phyloP scores from a whole-genome alignment of 2,888 invertebrate species.

The Ochropleura plecta region DNA sequence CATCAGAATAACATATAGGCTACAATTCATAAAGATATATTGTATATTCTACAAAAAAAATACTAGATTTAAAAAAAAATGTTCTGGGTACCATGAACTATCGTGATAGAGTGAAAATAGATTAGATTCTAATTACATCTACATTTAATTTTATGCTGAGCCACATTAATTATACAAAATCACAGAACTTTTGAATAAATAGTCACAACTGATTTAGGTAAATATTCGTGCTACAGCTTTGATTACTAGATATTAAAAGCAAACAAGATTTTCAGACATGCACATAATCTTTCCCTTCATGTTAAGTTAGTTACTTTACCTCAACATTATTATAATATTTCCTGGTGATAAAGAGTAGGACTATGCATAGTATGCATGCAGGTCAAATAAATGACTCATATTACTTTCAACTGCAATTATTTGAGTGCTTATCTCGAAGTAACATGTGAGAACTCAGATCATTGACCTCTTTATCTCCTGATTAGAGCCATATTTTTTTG shows the following conservation, averaged over 20 bases:
- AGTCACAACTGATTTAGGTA: not conserved
- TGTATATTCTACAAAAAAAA: too few species aligned
- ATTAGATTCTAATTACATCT: not conserved
- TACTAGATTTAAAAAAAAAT: too few species aligned
- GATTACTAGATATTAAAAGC: constrained; percentile 34
- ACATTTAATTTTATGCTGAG: not conserved
- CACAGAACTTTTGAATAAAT: constrained; percentile 12
- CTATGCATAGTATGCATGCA: constrained; percentile 31
- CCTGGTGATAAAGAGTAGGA: constrained; percentile 42
- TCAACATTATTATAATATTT: constrained; percentile 2
- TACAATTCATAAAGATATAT: too few species aligned
- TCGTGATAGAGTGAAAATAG: not conserved
- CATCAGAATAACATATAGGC: too few species aligned
- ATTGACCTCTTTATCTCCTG: constrained; percentile 36
- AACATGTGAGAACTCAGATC: constrained; percentile 30
- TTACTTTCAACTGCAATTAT: constrained; percentile 35
- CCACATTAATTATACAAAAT: not conserved
- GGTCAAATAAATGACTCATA: constrained; percentile 26
- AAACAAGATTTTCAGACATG: constrained; percentile 5
- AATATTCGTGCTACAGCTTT: constrained; percentile 1
- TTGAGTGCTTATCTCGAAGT: constrained; percentile 37
- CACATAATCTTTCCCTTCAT: not conserved
- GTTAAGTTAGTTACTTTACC: not conserved
- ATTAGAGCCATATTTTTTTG: constrained; percentile 32
- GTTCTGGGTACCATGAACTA: not conserved